Conservation (phyloP, 2,113 vertebrate species). For the Eudyptes chrysolophus region DNA sequence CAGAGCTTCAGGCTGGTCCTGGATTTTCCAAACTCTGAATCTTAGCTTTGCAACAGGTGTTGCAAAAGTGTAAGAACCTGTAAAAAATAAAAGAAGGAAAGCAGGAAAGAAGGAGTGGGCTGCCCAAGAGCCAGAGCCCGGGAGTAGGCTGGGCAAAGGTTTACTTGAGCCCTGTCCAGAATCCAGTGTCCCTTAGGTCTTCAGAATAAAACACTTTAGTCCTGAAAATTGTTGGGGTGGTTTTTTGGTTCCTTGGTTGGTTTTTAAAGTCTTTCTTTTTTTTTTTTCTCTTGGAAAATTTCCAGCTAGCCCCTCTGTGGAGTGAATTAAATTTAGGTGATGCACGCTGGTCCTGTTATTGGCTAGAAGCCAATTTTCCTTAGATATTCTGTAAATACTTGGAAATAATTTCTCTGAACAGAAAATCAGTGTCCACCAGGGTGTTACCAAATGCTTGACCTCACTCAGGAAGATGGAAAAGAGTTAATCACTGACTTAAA, state of each 20-base stretch:
- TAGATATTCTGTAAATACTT: not conserved
- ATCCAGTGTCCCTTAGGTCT: not conserved
- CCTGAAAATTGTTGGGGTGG: not conserved
- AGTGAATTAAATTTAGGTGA: not conserved
- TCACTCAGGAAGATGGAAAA: not conserved
- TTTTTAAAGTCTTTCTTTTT: not conserved
- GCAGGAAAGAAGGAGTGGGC: not conserved
- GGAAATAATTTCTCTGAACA: not conserved
- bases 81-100: not conserved
- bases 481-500: not conserved
- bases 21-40: not conserved
- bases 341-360: not conserved
- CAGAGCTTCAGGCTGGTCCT: not conserved
- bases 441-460: not conserved
- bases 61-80: not conserved
- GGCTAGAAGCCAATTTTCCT: not conserved
- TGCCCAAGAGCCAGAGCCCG: not conserved
- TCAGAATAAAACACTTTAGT: not conserved
- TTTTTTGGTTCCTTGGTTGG: accelerated
- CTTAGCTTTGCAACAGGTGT: not conserved
- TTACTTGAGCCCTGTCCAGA: not conserved
- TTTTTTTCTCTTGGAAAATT: not conserved
- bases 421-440: not conserved
- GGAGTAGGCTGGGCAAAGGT: not conserved
- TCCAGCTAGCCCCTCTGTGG: not conserved